Evolutionary conservation across 2,888 invertebrate genomes (phyloP), one percentile per base, ranked within the genome.

Genomic region (Dexiosoma caninum): DNA sequence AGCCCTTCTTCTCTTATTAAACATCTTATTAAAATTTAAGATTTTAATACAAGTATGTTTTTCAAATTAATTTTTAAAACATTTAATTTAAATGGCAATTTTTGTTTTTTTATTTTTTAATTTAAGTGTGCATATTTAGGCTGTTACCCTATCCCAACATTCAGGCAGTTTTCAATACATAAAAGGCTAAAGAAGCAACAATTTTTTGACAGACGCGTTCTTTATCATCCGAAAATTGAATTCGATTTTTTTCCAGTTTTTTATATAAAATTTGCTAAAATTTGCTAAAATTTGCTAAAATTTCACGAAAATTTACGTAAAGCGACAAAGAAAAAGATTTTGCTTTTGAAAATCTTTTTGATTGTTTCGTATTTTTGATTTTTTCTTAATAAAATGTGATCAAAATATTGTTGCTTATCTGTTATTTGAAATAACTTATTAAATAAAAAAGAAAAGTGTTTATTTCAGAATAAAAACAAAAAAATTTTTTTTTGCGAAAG

Each of bases 111-210:
- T 55, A 35, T 51, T 35, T 14, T 53, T 78, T 83, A 81, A 81
- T 70, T 40, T 6, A 85, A 79, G 60, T 75, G 83, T 89, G 90
- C 90, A 90, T 91, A 87, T 87, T 81, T 95, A 95, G 95, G 95
- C 95, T 96, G 95, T 95, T 96, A 96, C 96, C 96, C 96, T 96
- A 96, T 96, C 96, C 96, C 96, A 96, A 96, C 96, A 96, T 96
- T 96, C 96, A 97, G 96, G 96, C 95, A 95, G 94, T 90, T 89
- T 89, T 89, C 89, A 89, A 87, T 87, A 85, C 69, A 69, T 64
- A 66, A 30, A 83, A 85, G 82, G 83, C 82, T 83, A 82, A 84
- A 67, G 74, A 67, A 86, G 83, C 87, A 88, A 88, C 88, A 88
- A 88, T 86, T 87, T 87, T 86, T 85, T 86, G 87, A 86, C 35